Percentiles rank a stretch among this genome's conserved stretches.
phyloP scores from a whole-genome alignment of 2,888 invertebrate species.

The Trissoscelio sp. region DNA sequence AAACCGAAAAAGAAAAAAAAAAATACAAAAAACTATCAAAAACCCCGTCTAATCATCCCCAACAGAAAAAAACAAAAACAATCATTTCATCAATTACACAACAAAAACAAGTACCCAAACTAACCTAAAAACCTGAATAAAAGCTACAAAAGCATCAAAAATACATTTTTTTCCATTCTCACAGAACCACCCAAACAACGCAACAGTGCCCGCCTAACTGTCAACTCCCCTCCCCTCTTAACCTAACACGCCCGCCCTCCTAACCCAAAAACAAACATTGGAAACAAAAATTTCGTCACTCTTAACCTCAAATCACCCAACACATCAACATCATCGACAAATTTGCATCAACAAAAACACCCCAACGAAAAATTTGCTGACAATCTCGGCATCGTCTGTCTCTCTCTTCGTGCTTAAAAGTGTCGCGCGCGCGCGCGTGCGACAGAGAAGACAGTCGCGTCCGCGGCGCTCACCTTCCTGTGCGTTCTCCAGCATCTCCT shows the following conservation, averaged over 20 bases:
- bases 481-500: constrained; percentile 93
- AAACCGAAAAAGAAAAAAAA: too few species aligned
- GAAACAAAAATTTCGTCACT: too few species aligned
- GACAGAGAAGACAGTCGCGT: constrained; percentile 8
- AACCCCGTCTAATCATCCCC: too few species aligned
- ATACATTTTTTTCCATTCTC: too few species aligned
- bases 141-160: too few species aligned
- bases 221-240: constrained; percentile 55
- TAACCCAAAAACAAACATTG: constrained; percentile 35
- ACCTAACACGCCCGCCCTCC: constrained; percentile 49
- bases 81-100: too few species aligned
- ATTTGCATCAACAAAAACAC: too few species aligned
- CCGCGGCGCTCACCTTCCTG: constrained; percentile 89
- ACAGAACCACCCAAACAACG: constrained; percentile 52
- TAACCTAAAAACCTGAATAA: neutral
- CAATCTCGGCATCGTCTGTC: constrained; percentile 27
- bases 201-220: constrained; percentile 52
- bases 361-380: neutral
- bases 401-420: constrained; percentile 37
- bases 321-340: too few species aligned
- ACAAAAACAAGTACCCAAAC: neutral
- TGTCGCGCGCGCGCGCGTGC: constrained; percentile 41
- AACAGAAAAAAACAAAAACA: too few species aligned
- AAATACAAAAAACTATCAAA: too few species aligned
- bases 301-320: too few species aligned